These are phyloP conservation scores for Parauchenoglanis ngamensis DNA, from an alignment of 2,797 vertebrate genomes.

Conservation along the genomic window DNA sequence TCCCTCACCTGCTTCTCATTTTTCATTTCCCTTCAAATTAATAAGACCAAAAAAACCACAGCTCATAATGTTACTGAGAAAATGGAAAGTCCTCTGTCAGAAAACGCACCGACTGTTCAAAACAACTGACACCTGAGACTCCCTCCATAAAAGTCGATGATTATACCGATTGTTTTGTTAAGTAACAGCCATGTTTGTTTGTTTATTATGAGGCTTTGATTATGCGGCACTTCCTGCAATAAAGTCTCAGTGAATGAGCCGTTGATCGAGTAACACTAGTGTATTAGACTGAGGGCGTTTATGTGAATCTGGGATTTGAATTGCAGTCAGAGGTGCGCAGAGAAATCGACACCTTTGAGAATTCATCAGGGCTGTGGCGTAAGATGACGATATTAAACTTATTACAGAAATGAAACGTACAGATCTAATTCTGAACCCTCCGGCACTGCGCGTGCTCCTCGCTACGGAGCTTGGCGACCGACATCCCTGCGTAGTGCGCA, in stretches of 20 bases:
- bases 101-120: not conserved
- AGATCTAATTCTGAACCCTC: not conserved
- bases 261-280: not conserved
- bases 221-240: not conserved
- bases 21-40: not conserved
- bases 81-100: not conserved
- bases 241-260: not conserved
- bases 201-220: not conserved
- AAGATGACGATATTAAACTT: not conserved
- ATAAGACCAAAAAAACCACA: not conserved
- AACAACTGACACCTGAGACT: not conserved
- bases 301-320: not conserved
- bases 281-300: not conserved
- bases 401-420: not conserved
- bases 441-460: no score
- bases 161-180: not conserved
- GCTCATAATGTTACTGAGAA: not conserved
- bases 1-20: not conserved
- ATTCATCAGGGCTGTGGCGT: not conserved
- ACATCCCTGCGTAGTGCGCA: no score
- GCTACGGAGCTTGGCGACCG: no score
- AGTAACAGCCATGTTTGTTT: not conserved
- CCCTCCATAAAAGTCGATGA: not conserved
- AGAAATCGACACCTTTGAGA: not conserved
- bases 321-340: not conserved